A percentile compares a stretch with the other conserved stretches of the same genome.
Conservation (phyloP, 1,140 invertebrate species). For the Ptiloglossa arizonensis region DNA sequence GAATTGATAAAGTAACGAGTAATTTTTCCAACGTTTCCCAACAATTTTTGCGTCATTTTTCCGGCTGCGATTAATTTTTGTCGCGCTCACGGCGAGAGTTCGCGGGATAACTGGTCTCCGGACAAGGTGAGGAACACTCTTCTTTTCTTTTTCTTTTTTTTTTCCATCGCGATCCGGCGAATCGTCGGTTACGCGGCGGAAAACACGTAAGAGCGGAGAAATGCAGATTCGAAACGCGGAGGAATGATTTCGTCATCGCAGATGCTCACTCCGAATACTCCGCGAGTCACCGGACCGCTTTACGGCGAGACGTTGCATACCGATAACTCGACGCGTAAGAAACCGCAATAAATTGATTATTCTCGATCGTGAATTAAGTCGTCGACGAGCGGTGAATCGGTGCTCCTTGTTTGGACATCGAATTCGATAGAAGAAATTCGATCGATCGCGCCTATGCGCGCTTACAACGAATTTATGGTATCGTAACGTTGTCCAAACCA, state of each 20-base stretch:
- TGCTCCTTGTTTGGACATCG: background rate
- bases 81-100: too few species aligned
- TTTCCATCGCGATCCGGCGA: background rate
- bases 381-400: background rate
- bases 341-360: slow-evolving; percentile 21
- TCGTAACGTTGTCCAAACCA: too few species aligned
- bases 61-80: too few species aligned
- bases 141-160: too few species aligned
- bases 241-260: slow-evolving; percentile 59
- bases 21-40: too few species aligned
- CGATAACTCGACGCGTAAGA: slow-evolving; percentile 17
- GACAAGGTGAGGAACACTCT: too few species aligned
- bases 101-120: too few species aligned
- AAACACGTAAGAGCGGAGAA: slow-evolving; percentile 42
- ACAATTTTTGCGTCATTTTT: too few species aligned
- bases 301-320: slow-evolving; percentile 46
- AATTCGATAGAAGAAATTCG: background rate
- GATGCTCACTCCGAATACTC: slow-evolving; percentile 55
- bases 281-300: slow-evolving; percentile 51
- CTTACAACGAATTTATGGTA: background rate
- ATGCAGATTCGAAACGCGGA: slow-evolving; percentile 52
- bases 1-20: too few species aligned
- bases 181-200: slow-evolving; percentile 49
- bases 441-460: background rate
- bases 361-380: slow-evolving; percentile 35